Evolutionary conservation across 1,140 invertebrate species (phyloP), one percentile per base, ranked within the genome.

Genomic region (Nebria ingens): DNA sequence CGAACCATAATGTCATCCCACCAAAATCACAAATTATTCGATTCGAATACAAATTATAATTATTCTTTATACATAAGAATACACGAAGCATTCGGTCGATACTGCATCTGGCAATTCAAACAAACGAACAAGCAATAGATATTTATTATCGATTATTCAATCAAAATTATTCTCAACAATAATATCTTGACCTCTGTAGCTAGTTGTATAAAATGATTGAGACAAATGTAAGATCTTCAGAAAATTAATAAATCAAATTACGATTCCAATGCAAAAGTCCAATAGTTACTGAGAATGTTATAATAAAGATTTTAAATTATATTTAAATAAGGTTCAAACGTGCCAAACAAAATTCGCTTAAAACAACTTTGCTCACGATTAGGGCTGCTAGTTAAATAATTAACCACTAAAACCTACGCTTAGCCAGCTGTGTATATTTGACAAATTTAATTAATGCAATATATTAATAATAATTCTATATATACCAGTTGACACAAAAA

Each of bases 401-500:
- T 45, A 45, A 45, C 40, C 40, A 45, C 40, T 45, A 45, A 45
- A 45, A 34, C 15, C 40, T 45, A 45, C 40, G 40, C 40, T 45
- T 45, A 45, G 40, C 15, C 40, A 45, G 40, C 40, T 45, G 40
- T 45, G 40, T 45, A 45, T 45, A 45, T 45, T 17, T 45, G 40
- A 45, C 40, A 45, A 45, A 45, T 45, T 34, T 45, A 45, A 45
- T 45, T 45, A 45, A 45, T 45, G 40, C 40, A 45, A 45, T 45
- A 45, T 45, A 9, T 45, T 34, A 34, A 9, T 34, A n/a, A 34
- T 34, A 34, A 34, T 34, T n/a, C n/a, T n/a, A n/a, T n/a, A n/a
- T n/a, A n/a, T n/a, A n/a, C n/a, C n/a, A n/a, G n/a, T n/a, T n/a
- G n/a, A n/a, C n/a, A n/a, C n/a, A n/a, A n/a, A n/a, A n/a, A n/a